A percentile compares a stretch with the other conserved stretches of the same genome.
Conservation (phyloP, 2,888 invertebrate species). For the Alloscopus bannaensis region DNA sequence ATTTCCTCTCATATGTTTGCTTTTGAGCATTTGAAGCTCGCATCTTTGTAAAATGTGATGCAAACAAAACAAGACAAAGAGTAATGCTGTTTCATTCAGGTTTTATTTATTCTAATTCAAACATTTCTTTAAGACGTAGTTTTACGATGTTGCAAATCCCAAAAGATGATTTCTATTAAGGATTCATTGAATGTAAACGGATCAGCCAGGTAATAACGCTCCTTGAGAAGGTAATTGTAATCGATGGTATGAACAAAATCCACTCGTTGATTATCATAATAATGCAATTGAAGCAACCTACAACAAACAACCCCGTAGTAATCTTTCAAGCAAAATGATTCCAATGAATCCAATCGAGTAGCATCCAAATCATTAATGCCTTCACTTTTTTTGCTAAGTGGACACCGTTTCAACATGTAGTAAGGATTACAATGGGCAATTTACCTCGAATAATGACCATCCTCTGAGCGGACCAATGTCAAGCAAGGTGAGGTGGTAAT, state of each 20-base stretch:
- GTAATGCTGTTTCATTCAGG: no score
- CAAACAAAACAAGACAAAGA: no score
- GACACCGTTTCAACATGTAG: neutral
- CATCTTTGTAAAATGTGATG: no score
- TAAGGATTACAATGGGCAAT: constrained; percentile 46
- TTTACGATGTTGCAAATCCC: no score
- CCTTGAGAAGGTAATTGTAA: constrained; percentile 28
- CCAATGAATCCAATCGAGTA: constrained; percentile 36
- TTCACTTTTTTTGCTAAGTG: neutral
- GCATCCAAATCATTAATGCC: constrained; percentile 5
- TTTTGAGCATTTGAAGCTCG: no score
- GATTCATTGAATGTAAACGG: no score
- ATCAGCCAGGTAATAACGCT: no score
- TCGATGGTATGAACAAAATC: constrained; percentile 53
- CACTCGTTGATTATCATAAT: constrained; percentile 7
- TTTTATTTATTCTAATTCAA: no score
- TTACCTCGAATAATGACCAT: constrained; percentile 52
- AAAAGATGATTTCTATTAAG: no score
- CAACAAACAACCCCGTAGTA: no score
- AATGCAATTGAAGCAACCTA: constrained; percentile 36
- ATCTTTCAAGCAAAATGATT: constrained; percentile 34
- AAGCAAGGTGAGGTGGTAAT: constrained; percentile 28
- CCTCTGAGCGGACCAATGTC: constrained; percentile 17
- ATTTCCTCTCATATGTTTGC: no score
- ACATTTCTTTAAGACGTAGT: no score